phyloP scores from a whole-genome alignment of 2,797 vertebrate genomes.

The Gadopsis bispinosus region DNA sequence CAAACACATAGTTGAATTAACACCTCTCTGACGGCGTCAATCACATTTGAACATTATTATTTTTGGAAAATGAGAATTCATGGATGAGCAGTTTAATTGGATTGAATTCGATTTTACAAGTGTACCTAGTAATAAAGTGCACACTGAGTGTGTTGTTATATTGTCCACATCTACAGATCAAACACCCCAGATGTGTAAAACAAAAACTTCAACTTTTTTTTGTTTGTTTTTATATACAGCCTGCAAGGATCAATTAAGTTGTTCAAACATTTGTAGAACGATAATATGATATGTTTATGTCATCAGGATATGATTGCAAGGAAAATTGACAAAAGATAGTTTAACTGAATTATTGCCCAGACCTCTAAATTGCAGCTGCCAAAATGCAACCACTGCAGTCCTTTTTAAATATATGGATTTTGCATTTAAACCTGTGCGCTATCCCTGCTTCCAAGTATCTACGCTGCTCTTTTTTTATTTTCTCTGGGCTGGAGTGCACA shows the following conservation, averaged over 20 bases:
- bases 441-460: background rate
- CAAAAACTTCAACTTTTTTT: background rate
- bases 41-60: too few species aligned
- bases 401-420: constrained; percentile 45
- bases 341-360: constrained; percentile 17
- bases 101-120: background rate
- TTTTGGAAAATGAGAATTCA: too few species aligned
- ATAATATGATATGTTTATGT: constrained; percentile 5
- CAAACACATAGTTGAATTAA: background rate
- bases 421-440: constrained; percentile 30
- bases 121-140: background rate
- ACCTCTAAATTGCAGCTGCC: constrained; percentile 15
- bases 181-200: background rate
- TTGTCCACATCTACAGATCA: background rate
- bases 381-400: constrained; percentile 39
- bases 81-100: too few species aligned
- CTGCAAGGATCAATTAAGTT: background rate
- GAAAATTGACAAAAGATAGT: constrained; percentile 13
- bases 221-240: background rate
- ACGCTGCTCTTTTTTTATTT: constrained; percentile 14
- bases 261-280: background rate
- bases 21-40: too few species aligned
- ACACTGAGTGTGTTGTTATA: background rate
- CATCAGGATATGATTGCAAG: constrained; percentile 20
- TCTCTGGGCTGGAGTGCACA: background rate